Evolutionary conservation across 2,797 vertebrate species (phyloP).

Genomic region (Phylloscopus collybita): DNA sequence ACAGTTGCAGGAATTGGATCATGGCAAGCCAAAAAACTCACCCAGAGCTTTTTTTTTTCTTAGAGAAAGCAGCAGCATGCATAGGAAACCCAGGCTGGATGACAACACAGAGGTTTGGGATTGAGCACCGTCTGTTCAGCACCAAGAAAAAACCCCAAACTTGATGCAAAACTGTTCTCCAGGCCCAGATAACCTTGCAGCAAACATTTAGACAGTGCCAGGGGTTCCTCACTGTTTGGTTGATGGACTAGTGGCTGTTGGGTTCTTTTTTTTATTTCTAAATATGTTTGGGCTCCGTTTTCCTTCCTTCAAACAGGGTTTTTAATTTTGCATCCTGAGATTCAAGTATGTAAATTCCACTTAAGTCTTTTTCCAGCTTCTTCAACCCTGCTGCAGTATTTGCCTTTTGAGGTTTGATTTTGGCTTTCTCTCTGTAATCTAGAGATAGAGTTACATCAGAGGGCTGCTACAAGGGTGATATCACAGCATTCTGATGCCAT

Average conservation of each 20-base stretch:
- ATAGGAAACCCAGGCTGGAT: not conserved
- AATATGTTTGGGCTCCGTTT: not conserved
- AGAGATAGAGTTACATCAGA: slow-evolving; percentile 15
- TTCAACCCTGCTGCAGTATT: not conserved
- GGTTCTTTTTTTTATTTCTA: not conserved
- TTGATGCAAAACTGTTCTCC: not conserved
- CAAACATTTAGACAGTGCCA: not conserved
- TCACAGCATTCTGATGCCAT: slow-evolving; percentile 6
- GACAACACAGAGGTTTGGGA: not conserved
- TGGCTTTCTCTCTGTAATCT: not conserved
- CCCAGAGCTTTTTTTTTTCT: not conserved
- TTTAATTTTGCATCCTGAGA: not conserved
- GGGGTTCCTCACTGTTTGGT: not conserved
- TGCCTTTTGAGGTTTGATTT: slow-evolving; percentile 3
- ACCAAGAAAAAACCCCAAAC: not conserved
- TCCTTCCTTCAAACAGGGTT: not conserved
- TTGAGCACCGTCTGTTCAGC: not conserved
- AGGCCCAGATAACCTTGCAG: not conserved
- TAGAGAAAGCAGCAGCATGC: not conserved
- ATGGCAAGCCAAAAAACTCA: not conserved
- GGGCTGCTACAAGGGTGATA: not conserved
- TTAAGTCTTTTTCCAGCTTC: not conserved
- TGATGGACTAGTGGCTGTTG: not conserved
- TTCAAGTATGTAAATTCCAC: not conserved
- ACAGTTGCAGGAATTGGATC: no score